These are phyloP conservation scores for Polyodon spathula DNA, from an alignment of 2,113 vertebrate species.

Conservation along the genomic window DNA sequence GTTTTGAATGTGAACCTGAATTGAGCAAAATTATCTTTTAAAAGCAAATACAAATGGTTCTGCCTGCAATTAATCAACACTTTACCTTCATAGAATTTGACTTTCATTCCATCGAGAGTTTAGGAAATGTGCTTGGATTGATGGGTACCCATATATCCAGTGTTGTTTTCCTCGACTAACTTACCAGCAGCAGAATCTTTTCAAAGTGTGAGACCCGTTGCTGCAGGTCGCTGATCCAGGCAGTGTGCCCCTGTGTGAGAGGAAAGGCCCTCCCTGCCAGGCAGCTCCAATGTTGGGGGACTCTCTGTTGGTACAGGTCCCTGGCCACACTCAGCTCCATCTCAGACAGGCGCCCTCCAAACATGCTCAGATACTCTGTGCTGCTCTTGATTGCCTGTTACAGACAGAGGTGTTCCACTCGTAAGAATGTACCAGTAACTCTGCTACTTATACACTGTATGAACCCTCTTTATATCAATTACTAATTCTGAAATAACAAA, in stretches of 20 bases:
- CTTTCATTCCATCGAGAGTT: not conserved
- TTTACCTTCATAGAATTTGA: too few species aligned
- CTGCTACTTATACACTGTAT: too few species aligned
- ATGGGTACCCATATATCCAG: too few species aligned
- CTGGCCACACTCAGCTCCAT: constrained; percentile 1
- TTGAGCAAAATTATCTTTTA: too few species aligned
- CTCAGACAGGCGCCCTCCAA: constrained; percentile 17
- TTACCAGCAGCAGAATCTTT: constrained; percentile 21
- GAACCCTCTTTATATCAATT: too few species aligned
- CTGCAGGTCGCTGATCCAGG: constrained; percentile 20
- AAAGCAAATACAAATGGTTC: too few species aligned
- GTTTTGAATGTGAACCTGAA: too few species aligned
- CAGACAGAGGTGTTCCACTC: not conserved
- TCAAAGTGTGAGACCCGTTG: constrained; percentile 20
- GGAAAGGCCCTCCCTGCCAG: constrained; percentile 8
- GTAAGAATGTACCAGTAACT: too few species aligned
- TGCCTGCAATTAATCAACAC: too few species aligned
- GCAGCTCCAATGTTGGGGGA: constrained; percentile 11
- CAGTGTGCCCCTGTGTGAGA: constrained; percentile 6
- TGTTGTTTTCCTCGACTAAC: not conserved
- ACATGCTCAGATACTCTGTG: constrained; percentile 10
- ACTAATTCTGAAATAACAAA: too few species aligned
- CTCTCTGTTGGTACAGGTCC: constrained; percentile 12
- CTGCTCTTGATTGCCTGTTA: constrained; percentile 15
- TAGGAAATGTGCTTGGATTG: not conserved